Percentiles rank a stretch among this genome's conserved stretches.
Conservation (phyloP, 2,888 invertebrate genomes). For the Parascotia fuliginaria region DNA sequence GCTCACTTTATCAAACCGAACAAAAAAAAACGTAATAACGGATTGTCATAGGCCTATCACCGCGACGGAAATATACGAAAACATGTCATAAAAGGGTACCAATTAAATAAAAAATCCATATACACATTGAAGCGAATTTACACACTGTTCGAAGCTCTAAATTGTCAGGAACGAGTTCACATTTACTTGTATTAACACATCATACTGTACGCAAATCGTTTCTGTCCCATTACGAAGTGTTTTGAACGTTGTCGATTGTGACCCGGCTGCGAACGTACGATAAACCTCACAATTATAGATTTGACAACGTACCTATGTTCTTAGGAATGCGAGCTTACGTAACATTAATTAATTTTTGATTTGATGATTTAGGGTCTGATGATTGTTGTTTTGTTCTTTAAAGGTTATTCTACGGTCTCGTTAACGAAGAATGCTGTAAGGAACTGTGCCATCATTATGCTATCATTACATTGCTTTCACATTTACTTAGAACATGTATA, state of each 20-base stretch:
- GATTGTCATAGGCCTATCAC: slow-evolving; percentile 8
- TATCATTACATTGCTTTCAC: too few species aligned
- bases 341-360: slow-evolving; percentile 6
- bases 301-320: slow-evolving; percentile 4
- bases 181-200: neutral
- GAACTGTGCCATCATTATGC: too few species aligned
- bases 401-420: too few species aligned
- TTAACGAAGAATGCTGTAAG: too few species aligned
- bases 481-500: too few species aligned
- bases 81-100: slow-evolving; percentile 18
- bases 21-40: slow-evolving; percentile 12
- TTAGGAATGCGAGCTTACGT: neutral
- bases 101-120: slow-evolving; percentile 30
- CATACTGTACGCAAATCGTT: neutral
- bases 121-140: neutral
- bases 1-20: slow-evolving; percentile 14
- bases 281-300: slow-evolving; percentile 8
- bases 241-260: slow-evolving; percentile 20
- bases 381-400: neutral
- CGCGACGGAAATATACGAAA: slow-evolving; percentile 6
- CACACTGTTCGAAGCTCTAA: neutral
- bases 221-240: slow-evolving; percentile 3
- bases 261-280: slow-evolving; percentile 1
- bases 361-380: neutral
- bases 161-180: neutral